Evolutionary conservation across 2,113 vertebrate genomes (phyloP), one percentile per base, ranked within the genome.

Genomic region (Mus spicilegus): DNA sequence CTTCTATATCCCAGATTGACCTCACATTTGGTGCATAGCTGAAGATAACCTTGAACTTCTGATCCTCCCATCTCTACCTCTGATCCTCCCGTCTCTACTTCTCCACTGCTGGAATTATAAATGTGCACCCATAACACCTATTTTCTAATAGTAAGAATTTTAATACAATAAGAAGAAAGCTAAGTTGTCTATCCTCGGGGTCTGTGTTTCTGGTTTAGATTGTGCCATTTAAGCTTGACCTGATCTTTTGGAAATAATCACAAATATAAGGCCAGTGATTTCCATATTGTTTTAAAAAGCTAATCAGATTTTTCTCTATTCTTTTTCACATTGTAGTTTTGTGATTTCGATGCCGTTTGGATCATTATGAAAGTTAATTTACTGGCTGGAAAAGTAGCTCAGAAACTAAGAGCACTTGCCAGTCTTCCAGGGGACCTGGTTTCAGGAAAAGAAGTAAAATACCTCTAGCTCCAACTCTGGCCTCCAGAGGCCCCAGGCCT

Each of bases 231-330:
- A 96, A 84, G 46, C 56, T 20, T 88, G 81, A 61, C n/a, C 86
- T 90, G 72, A 90, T 90, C 36, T 93, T 3, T 70, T 75, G 65
- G 84, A 54, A 65, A n/a, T 78, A 78, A 63, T 91, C 93, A 88
- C 81, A 91, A 87, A n/a, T 72, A 28, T 26, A 73, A 76, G 13
- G 87, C 58, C 28, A 20, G 3, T 75, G 4, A 30, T 95, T 94
- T 95, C 51, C n/a, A 26, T 67, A 58, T 94, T 80, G 93, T 78
- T 77, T 89, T 88, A 85, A 90, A 96, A 96, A 77, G 42, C 42
- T 67, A 0, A 36, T 76, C 19, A 78, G 19, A 96, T 95, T 96
- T 92, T 87, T 42, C 36, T 87, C 7, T 67, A 73, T 93, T 94
- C 26, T n/a, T 19, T 51, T 56, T 91, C 49, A 82, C 39, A 33